phyloP scores from a whole-genome alignment of 2,797 vertebrate species.

The Syngnathus acus region DNA sequence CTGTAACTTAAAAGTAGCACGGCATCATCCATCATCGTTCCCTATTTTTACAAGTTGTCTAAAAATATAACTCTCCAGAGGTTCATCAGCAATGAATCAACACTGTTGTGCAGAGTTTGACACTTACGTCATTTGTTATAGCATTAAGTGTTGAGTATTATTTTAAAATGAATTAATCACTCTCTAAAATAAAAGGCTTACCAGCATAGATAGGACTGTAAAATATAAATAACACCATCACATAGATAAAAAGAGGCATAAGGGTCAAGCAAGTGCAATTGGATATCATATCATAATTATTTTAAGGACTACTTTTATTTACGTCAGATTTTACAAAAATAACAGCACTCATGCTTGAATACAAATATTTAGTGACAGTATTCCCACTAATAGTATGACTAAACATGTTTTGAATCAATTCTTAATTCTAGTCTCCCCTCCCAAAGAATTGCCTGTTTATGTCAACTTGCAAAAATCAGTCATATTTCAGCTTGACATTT shows the following conservation, averaged over 20 bases:
- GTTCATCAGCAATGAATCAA: neutral
- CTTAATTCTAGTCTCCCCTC: neutral
- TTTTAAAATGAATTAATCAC: neutral
- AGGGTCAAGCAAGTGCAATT: too few relatives aligned
- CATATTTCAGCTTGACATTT: too few relatives aligned
- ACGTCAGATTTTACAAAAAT: too few relatives aligned
- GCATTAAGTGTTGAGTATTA: neutral
- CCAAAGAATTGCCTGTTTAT: neutral
- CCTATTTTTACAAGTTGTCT: neutral
- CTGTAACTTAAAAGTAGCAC: neutral
- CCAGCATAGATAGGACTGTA: neutral
- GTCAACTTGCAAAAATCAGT: neutral
- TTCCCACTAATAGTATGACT: neutral
- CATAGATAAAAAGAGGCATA: too few relatives aligned
- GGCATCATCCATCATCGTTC: neutral
- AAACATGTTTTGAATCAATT: neutral
- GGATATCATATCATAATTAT: too few relatives aligned
- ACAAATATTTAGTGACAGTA: neutral
- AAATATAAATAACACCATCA: neutral
- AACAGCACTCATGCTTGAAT: neutral
- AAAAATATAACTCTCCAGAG: neutral
- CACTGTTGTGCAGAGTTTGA: neutral
- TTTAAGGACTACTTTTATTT: too few relatives aligned
- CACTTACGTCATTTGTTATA: neutral
- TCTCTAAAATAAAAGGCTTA: neutral